Evolutionary conservation across 2,797 vertebrate species (phyloP), one percentile per base, ranked within the genome.

Genomic region (Tragopan temminckii): DNA sequence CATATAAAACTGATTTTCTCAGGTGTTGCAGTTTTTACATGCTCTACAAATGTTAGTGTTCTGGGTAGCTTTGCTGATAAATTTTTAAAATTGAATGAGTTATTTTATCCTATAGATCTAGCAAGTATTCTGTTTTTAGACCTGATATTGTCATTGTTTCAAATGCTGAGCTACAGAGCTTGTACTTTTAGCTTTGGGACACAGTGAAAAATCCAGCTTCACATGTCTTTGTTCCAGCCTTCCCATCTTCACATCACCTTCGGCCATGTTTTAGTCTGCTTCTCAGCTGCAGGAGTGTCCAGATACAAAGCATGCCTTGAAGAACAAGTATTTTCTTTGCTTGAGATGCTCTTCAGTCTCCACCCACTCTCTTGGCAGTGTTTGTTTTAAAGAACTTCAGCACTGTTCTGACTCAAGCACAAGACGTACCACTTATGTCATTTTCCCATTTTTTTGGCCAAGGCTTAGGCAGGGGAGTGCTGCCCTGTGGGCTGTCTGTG

Each of bases 281-380:
- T 82, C 13, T 5, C 23, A 36, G 29, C 7, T 38, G 3, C 21
- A 27, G 14, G 14, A 25, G 4, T 18, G 21, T 71, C 36, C 27
- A 33, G 0, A 3, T 9, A 23, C 5, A 27, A 36, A 45, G 3
- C 5, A 4, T 1, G 0, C 5, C 8, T 40, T 10, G 46, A 48
- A 48, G 46, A 48, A 48, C 46, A 48, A 48, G 13, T 52, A 15
- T 57, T 21, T 46, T 13, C 46, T 13, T 74, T 29, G 7, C 48
- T 53, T 9, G 58, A 2, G 16, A 3, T 72, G n/a, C 66, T 85
- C 8, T 11, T 53, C 13, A 35, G 42, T 15, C 13, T 89, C 78
- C 13, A 11, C 4, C 7, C 68, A 21, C 19, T 43, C 8, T 67
- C 40, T 27, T 50, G 38, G 43, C 17, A 43, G 27, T 6, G 23